These are phyloP conservation scores for Cervus canadensis DNA, from an alignment of 2,113 vertebrate genomes.

Conservation along the genomic window DNA sequence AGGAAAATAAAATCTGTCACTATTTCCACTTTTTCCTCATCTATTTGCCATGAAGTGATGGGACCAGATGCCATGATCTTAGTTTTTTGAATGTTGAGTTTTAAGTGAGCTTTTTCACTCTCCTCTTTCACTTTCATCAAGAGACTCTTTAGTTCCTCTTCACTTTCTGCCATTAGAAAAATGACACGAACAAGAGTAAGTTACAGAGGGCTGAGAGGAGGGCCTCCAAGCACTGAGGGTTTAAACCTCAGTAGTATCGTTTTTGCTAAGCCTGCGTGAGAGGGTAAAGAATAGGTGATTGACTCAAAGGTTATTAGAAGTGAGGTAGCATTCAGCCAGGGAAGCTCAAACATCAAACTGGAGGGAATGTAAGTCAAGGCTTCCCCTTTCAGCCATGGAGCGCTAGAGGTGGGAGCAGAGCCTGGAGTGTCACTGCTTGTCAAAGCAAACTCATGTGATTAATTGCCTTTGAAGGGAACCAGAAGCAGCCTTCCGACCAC, in stretches of 20 bases:
- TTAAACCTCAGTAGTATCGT: neutral
- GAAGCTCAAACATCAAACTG: neutral
- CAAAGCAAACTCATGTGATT: neutral
- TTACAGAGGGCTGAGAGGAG: neutral
- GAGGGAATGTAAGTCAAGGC: neutral
- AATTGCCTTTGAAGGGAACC: neutral
- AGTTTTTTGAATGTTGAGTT: neutral
- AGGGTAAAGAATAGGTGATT: neutral
- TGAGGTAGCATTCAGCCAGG: neutral
- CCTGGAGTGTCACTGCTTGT: neutral
- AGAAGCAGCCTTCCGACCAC: neutral
- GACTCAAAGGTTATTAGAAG: neutral
- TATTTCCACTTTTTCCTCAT: neutral
- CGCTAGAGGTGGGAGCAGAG: neutral
- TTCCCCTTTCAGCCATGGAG: neutral
- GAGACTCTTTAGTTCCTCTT: neutral
- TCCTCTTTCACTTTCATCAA: neutral
- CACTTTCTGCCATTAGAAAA: neutral
- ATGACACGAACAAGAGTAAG: neutral
- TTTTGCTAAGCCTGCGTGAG: neutral
- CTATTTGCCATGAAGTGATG: neutral
- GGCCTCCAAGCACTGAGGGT: neutral
- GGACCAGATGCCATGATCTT: neutral
- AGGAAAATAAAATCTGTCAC: neutral
- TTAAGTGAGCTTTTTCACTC: neutral